A percentile compares a stretch with the other conserved stretches of the same genome.
phyloP scores from a whole-genome alignment of 1,140 invertebrate species.

The Mycetomoellerius zeteki region DNA sequence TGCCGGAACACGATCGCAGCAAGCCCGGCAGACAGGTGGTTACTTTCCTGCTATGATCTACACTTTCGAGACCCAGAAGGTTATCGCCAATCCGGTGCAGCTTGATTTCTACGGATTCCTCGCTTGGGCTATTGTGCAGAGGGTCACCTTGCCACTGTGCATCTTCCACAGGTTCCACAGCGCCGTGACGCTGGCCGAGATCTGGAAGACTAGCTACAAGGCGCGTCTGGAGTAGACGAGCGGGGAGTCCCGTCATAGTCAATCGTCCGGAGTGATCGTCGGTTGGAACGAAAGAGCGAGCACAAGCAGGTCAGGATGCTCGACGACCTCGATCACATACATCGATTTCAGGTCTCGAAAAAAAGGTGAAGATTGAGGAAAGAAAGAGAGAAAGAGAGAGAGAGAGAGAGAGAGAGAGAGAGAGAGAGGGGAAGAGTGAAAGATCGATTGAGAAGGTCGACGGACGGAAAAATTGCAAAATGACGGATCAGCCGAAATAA shows the following conservation, averaged over 20 bases:
- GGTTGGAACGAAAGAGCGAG: constrained; percentile 47
- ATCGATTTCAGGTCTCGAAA: constrained; percentile 47
- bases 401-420: background rate
- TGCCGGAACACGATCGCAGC: constrained; percentile 96
- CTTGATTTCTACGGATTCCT: constrained; percentile 97
- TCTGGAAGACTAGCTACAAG: constrained; percentile 99
- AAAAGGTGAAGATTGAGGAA: too few relatives aligned
- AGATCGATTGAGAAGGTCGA: constrained; percentile 8
- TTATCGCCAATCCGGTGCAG: constrained; percentile 96
- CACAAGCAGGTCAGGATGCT: constrained; percentile 12
- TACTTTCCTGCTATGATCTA: constrained; percentile 97
- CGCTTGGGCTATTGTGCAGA: constrained; percentile 97
- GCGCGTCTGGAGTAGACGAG: constrained; percentile 92
- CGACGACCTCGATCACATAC: constrained; percentile 52
- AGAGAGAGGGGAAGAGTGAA: background rate
- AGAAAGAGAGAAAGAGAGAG: background rate
- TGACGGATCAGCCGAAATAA: constrained; percentile 42
- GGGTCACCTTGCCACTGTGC: constrained; percentile 96
- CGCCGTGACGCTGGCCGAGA: constrained; percentile 98
- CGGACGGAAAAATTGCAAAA: constrained; percentile 32
- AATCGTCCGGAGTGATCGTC: constrained; percentile 71
- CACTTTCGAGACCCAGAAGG: constrained; percentile 98
- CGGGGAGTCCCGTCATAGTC: constrained; percentile 45
- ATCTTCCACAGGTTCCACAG: constrained; percentile 99
- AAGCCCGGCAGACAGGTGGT: constrained; percentile 98